phyloP scores from a whole-genome alignment of 2,113 vertebrate genomes.

The Microcebus tavaratra region DNA sequence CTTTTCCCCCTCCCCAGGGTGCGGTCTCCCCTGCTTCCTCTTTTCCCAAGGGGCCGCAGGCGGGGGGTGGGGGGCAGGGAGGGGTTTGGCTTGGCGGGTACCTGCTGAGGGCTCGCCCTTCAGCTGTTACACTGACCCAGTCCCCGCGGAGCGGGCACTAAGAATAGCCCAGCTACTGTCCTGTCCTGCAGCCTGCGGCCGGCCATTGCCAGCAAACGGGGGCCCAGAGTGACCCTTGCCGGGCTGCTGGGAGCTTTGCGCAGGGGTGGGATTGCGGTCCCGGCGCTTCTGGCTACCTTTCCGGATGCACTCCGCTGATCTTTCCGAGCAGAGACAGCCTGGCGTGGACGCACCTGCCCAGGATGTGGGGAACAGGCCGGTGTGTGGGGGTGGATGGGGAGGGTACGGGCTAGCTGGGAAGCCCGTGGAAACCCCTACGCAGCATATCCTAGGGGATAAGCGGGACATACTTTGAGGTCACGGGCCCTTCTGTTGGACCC shows the following conservation, averaged over 20 bases:
- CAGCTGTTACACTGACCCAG: not conserved
- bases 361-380: not conserved
- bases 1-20: not conserved
- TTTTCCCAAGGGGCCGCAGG: not conserved
- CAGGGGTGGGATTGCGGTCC: not conserved
- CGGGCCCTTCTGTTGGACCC: not conserved
- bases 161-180: slow-evolving; percentile 24
- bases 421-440: not conserved
- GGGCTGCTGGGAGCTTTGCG: not conserved
- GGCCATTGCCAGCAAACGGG: not conserved
- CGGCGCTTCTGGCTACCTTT: not conserved
- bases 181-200: not conserved
- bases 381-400: accelerated
- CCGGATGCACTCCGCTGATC: not conserved
- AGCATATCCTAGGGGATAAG: not conserved
- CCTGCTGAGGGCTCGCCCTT: slow-evolving; percentile 36
- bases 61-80: not conserved
- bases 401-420: not conserved
- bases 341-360: not conserved
- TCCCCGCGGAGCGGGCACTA: not conserved
- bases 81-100: slow-evolving; percentile 42
- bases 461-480: slow-evolving; percentile 18
- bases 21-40: not conserved
- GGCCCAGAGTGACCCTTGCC: not conserved
- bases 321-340: not conserved